A percentile compares a stretch with the other conserved stretches of the same genome.
Evolutionary conservation across 2,888 invertebrate genomes (phyloP).

Genomic region (Disparrhopalites patrizii): DNA sequence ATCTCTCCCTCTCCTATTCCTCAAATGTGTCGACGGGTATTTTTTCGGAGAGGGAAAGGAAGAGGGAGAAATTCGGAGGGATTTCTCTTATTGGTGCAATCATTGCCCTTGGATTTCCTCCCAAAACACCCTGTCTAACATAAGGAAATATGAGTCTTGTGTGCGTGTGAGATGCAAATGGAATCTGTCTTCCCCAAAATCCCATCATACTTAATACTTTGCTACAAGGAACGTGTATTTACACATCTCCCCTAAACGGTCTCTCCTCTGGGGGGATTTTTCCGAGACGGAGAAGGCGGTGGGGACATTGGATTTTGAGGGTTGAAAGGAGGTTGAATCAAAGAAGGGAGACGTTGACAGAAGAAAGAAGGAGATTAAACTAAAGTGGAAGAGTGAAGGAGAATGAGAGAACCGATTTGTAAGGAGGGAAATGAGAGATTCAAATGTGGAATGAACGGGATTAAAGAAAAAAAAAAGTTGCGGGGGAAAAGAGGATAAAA

Average conservation of each 20-base stretch:
- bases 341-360: slow-evolving; percentile 21
- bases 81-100: too few relatives aligned
- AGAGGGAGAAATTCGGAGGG: background rate
- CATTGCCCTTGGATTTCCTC: too few relatives aligned
- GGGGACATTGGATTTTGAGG: background rate
- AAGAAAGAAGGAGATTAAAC: slow-evolving; percentile 20
- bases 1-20: background rate
- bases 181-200: background rate
- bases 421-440: too few relatives aligned
- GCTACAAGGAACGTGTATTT: too few relatives aligned
- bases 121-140: too few relatives aligned
- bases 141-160: too few relatives aligned
- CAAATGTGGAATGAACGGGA: too few relatives aligned
- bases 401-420: slow-evolving; percentile 24
- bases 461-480: too few relatives aligned
- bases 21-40: background rate
- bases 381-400: slow-evolving; percentile 17
- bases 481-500: too few relatives aligned
- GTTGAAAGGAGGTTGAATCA: background rate
- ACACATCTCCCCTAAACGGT: too few relatives aligned
- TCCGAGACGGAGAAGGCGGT: background rate
- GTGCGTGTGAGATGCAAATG: background rate
- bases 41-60: background rate
- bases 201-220: background rate
- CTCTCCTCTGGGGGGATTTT: too few relatives aligned